A percentile compares a stretch with the other conserved stretches of the same genome.
Evolutionary conservation across 2,888 invertebrate species (phyloP).

Genomic region (Nysson spinosus): DNA sequence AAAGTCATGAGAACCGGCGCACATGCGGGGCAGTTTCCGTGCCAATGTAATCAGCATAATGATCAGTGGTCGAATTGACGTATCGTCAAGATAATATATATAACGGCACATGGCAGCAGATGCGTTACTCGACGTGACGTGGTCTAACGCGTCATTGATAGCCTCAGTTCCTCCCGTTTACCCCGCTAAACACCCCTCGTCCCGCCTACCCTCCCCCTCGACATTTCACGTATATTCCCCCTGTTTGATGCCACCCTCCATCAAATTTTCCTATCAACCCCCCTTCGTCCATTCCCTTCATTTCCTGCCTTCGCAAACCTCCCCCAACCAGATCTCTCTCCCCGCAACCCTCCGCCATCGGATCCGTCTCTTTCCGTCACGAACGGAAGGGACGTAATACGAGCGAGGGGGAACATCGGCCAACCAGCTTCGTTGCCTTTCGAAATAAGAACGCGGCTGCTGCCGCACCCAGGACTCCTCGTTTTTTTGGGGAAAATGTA

Average conservation of each 20-base stretch:
- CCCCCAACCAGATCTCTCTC: constrained; percentile 35
- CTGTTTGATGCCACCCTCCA: constrained; percentile 65
- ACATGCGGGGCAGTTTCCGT: constrained; percentile 58
- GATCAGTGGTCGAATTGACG: constrained; percentile 73
- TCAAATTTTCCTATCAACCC: constrained; percentile 77
- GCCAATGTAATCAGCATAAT: constrained; percentile 70
- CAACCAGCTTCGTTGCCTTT: constrained; percentile 64
- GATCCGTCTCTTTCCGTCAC: constrained; percentile 48
- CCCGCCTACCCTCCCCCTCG: constrained; percentile 18
- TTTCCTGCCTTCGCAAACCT: constrained; percentile 65
- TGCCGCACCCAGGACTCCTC: constrained; percentile 34
- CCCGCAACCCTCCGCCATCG: constrained; percentile 8
- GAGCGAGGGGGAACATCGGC: constrained; percentile 66
- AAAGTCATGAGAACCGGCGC: constrained; percentile 57
- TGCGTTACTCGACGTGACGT: constrained; percentile 68
- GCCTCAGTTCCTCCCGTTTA: constrained; percentile 48
- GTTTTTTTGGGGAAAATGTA: constrained; percentile 12
- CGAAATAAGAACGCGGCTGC: constrained; percentile 48
- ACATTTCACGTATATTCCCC: constrained; percentile 18
- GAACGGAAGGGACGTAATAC: constrained; percentile 70
- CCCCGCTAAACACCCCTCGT: constrained; percentile 20
- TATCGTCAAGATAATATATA: constrained; percentile 71
- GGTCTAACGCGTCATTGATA: constrained; percentile 72
- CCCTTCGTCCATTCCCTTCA: constrained; percentile 67
- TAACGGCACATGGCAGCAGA: constrained; percentile 69